Evolutionary conservation across 1,140 invertebrate genomes (phyloP).

Genomic region (Magallana ariakensis): DNA sequence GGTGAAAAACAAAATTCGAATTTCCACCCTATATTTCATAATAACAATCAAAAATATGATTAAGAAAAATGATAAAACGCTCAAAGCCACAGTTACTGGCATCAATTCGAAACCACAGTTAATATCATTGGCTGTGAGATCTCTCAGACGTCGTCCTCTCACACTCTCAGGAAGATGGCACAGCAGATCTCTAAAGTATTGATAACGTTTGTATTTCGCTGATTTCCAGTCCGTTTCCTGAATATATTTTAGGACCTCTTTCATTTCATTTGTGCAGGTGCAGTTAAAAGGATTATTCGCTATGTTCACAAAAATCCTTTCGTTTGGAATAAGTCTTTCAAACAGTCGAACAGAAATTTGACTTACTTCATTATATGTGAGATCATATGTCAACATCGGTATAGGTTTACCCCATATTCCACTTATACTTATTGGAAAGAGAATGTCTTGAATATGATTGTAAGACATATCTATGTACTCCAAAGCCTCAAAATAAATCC

Average conservation of each 20-base stretch:
- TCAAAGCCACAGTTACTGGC: slow-evolving; percentile 56
- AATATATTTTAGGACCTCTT: slow-evolving; percentile 58
- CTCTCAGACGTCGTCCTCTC: slow-evolving; percentile 46
- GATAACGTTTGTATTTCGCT: slow-evolving; percentile 54
- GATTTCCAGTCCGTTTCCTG: slow-evolving; percentile 39
- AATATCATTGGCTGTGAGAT: slow-evolving; percentile 45
- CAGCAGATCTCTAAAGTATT: slow-evolving; percentile 58
- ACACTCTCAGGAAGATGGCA: slow-evolving; percentile 55
- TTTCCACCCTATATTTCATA: slow-evolving; percentile 65
- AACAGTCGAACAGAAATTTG: slow-evolving; percentile 51
- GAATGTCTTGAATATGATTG: not conserved
- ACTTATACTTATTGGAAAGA: slow-evolving; percentile 37
- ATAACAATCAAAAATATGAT: slow-evolving; percentile 56
- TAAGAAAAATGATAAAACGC: slow-evolving; percentile 56
- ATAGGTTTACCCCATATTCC: not conserved
- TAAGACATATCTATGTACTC: slow-evolving; percentile 7
- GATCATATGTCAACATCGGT: slow-evolving; percentile 51
- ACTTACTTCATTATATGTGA: slow-evolving; percentile 63
- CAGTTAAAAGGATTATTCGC: slow-evolving; percentile 63
- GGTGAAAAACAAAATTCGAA: slow-evolving; percentile 70
- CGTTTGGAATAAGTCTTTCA: slow-evolving; percentile 45
- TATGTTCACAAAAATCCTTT: slow-evolving; percentile 60
- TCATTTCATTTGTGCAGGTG: slow-evolving; percentile 56
- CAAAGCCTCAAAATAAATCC: slow-evolving; percentile 12
- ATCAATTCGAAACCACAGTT: slow-evolving; percentile 44